These are phyloP conservation scores for Drosophila kikkawai DNA, from an alignment of 1,140 invertebrate species.

Conservation along the genomic window DNA sequence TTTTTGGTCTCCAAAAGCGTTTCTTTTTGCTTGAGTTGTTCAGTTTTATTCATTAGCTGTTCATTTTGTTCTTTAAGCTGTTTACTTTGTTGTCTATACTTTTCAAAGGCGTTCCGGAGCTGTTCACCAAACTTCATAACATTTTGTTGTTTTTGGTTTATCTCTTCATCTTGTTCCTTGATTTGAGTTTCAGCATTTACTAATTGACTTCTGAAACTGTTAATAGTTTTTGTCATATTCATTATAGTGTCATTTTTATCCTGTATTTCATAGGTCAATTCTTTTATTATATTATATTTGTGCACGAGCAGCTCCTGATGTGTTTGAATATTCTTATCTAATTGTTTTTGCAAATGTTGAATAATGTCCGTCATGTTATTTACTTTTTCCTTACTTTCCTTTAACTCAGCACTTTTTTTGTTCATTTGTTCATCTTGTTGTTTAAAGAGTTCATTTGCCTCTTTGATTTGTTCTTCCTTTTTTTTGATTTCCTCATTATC, in stretches of 20 bases:
- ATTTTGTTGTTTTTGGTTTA: not conserved
- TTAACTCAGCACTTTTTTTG: not conserved
- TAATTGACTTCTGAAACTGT: not conserved
- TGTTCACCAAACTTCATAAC: not conserved
- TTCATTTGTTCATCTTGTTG: not conserved
- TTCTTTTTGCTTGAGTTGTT: not conserved
- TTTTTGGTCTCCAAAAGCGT: not conserved
- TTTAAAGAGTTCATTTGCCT: not conserved
- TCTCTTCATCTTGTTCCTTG: not conserved
- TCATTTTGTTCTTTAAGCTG: not conserved
- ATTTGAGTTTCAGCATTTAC: not conserved
- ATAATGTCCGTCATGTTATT: not conserved
- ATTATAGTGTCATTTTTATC: not conserved
- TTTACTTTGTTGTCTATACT: not conserved
- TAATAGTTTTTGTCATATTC: not conserved
- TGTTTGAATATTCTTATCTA: not conserved
- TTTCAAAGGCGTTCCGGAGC: no score
- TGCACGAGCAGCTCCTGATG: not conserved
- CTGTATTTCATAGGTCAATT: not conserved
- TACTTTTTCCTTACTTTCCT: not conserved
- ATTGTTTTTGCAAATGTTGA: not conserved
- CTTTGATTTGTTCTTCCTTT: not conserved
- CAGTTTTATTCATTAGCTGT: not conserved
- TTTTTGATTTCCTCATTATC: no score
- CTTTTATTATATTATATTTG: not conserved